Conservation (phyloP, 2,888 invertebrate species). For the Amaurobius ferox region DNA sequence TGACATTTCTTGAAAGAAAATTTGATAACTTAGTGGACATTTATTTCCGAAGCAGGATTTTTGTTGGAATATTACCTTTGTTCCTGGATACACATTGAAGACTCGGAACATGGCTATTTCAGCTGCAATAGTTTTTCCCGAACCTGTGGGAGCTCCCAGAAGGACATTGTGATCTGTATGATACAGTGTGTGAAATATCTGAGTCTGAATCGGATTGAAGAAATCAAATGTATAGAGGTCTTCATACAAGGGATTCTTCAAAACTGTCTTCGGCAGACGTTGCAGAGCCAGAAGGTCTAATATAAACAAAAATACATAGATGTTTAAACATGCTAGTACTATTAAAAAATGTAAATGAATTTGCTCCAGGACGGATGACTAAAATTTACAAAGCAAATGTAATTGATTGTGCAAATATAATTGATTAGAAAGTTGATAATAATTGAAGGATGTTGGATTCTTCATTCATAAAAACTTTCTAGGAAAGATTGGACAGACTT, state of each 20-base stretch:
- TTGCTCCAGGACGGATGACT: too few species aligned
- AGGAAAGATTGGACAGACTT: too few species aligned
- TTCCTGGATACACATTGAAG: constrained; percentile 86
- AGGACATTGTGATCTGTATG: constrained; percentile 95
- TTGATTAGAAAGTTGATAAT: too few species aligned
- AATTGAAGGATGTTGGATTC: too few species aligned
- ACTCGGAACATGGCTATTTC: constrained; percentile 97
- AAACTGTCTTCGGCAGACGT: constrained; percentile 89
- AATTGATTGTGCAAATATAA: too few species aligned
- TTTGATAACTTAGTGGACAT: too few species aligned
- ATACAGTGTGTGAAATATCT: constrained; percentile 97
- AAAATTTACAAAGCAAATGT: too few species aligned
- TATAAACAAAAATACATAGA: constrained; percentile 4
- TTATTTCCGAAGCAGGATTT: too few species aligned
- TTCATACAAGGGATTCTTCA: constrained; percentile 87
- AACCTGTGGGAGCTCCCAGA: constrained; percentile 96
- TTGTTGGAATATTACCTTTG: constrained; percentile 78
- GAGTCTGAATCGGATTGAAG: constrained; percentile 99
- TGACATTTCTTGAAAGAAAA: too few species aligned
- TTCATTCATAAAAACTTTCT: too few species aligned
- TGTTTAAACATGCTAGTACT: too few species aligned
- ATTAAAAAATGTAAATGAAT: too few species aligned
- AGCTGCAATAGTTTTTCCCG: constrained; percentile 98
- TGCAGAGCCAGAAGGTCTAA: constrained; percentile 91
- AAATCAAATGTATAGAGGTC: constrained; percentile 92